Evolutionary conservation across 2,113 vertebrate species (phyloP).

Genomic region (Crotalus tigris): DNA sequence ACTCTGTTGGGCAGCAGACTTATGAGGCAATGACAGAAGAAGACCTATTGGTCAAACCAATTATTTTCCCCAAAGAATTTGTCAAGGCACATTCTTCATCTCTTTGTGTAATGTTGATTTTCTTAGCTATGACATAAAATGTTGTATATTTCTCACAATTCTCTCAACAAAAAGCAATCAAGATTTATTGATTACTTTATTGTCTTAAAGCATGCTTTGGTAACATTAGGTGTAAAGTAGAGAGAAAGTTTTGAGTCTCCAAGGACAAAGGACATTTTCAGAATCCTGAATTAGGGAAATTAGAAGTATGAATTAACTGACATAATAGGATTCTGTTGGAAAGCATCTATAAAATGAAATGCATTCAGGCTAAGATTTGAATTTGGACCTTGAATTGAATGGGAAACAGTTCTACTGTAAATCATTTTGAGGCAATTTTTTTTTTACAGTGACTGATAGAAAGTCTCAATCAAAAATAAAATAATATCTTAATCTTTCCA

Average conservation of each 20-base stretch:
- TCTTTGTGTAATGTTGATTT: neutral
- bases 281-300: neutral
- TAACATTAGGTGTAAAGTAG: neutral
- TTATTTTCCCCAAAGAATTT: neutral
- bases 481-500: no score
- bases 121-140: neutral
- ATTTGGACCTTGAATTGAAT: no score
- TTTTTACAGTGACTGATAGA: no score
- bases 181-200: neutral
- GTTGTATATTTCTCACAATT: neutral
- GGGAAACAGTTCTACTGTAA: no score
- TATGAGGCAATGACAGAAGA: neutral
- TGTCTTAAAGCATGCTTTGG: neutral
- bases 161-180: neutral
- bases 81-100: neutral
- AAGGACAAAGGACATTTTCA: neutral
- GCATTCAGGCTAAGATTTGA: neutral
- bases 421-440: no score
- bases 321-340: neutral
- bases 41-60: neutral
- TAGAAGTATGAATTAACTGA: neutral
- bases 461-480: no score
- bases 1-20: slow-evolving; percentile 5
- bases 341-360: neutral
- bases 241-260: neutral